Evolutionary conservation across 2,888 invertebrate species (phyloP), one percentile per base, ranked within the genome.

Genomic region (Drosophila macrothrix): DNA sequence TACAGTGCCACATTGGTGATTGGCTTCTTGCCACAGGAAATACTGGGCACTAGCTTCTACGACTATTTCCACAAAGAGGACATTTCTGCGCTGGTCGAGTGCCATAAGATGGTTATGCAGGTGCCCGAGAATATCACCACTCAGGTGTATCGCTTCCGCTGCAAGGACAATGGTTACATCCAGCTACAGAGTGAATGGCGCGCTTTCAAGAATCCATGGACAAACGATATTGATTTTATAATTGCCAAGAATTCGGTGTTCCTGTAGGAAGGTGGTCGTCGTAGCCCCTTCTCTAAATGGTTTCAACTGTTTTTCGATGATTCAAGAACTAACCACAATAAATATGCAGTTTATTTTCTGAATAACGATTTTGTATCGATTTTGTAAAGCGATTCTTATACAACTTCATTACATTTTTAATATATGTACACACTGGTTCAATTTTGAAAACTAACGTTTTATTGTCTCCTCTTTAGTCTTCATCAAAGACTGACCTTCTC

Each of bases 121-220:
- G 94, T 94, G 67, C 94, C 94, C 19, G 95, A 95, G 60, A 94
- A 94, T 55, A 93, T 96, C 29, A 95, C 94, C 60, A 97, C 97
- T 2, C 95, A 95, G 91, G 94, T 96, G 0, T 98, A 97, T 93
- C 94, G 96, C 79, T 97, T 98, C 94, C 95, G 97, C 68, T 95
- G 95, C 52, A 97, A 97, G 93, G 96, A 96, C 87, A 96, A 96
- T 61, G 94, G 95, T 4, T 96, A 95, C 86, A 90, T 94, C 39
- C 95, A 95, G 62, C 93, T 98, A 22, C 96, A 96, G 90, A 98
- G 97, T 73, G 96, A 96, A 90, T 97, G 97, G 96, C 97, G 96
- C 84, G 96, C 97, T 0, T 98, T 99, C 92, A 95, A 95, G 88
- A 98, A 98, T 94, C 99, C 99, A 0, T 98, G 98, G 98, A 98